Base-by-base conservation (phyloP, 2,113 vertebrate genomes). In the Pelecanus crispus region DNA sequence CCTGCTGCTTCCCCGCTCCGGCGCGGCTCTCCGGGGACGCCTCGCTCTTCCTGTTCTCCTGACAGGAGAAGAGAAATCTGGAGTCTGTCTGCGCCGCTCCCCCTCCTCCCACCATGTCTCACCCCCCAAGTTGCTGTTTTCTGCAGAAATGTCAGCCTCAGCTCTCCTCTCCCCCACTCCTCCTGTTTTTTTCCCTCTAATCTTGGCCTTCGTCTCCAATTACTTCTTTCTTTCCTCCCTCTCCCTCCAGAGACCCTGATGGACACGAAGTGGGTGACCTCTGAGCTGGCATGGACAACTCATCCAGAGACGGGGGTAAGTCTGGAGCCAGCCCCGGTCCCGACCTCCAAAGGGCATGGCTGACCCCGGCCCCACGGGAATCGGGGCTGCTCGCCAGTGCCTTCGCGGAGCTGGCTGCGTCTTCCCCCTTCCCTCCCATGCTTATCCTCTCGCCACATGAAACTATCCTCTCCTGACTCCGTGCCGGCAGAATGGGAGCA, bases 191-290 rank as follows among this genome's bases (percentile, higher is more conserved):
- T 40, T 31, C 21, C 47, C 77, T 83, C 85, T 86, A 75, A 70
- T 74, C 90, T 91, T 97, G 95, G 93, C 65, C 74, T 90, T 83
- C 82, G 36, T 86, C 80, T 95, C 96, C 55, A 73, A 93, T 93
- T 96, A 86, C 11, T 84, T 97, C 15, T 93, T 94, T 95, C 62
- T 93, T 86, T 95, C 81, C 59, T 95, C 72, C 40, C 65, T 84
- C 73, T 81, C 62, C 74, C 97, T 97, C 87, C 97, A 99, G 99
- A 99, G 97, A 99, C 99, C 32, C 98, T 99, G 96, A 99, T 99
- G 99, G 99, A 99, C 98, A 99, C 99, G 5, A 99, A 99, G 96
- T 99, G 99, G 99, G 99, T 99, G 95, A 99, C 99, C 2, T 99
- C 99, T 47, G 99, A 99, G 97, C 97, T 99, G 97, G 99, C 99